Percentiles rank a stretch among this genome's conserved stretches.
Evolutionary conservation across 2,888 invertebrate species (phyloP).

Genomic region (Tineola bisselliella): DNA sequence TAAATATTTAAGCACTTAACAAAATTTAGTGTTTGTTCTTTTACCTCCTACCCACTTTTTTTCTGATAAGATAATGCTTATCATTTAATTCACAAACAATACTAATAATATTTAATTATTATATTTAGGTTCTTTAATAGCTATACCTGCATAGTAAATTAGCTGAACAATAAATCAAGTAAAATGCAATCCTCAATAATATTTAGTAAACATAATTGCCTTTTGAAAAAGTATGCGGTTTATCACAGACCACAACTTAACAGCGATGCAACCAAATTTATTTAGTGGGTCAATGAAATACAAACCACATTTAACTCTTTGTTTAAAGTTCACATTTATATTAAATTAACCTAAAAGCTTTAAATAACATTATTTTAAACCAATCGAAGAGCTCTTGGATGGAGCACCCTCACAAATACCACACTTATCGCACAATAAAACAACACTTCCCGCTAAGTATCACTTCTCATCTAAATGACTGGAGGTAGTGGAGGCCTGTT

Average conservation of each 20-base stretch:
- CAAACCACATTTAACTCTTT: background rate
- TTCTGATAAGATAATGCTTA: too few species aligned
- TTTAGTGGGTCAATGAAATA: background rate
- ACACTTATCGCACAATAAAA: conserved; percentile 7
- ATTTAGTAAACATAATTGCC: too few species aligned
- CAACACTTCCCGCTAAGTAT: conserved; percentile 9
- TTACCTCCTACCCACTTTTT: too few species aligned
- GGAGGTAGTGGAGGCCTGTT: conserved; percentile 7
- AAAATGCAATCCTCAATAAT: too few species aligned
- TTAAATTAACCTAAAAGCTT: background rate
- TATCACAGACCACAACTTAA: background rate
- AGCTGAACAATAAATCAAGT: too few species aligned
- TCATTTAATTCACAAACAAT: too few species aligned
- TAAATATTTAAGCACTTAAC: too few species aligned
- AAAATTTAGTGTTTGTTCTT: too few species aligned
- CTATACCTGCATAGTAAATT: too few species aligned
- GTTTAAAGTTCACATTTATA: background rate
- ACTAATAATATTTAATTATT: too few species aligned
- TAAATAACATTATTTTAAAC: background rate
- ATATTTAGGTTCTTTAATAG: too few species aligned
- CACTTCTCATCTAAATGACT: conserved; percentile 6
- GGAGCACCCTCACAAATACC: background rate
- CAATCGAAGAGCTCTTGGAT: background rate
- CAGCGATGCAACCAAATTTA: background rate
- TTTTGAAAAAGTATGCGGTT: background rate